A percentile compares a stretch with the other conserved stretches of the same genome.
These are phyloP conservation scores for Leptinotarsa undecemlineata DNA, from an alignment of 1,140 invertebrate genomes.

Conservation along the genomic window DNA sequence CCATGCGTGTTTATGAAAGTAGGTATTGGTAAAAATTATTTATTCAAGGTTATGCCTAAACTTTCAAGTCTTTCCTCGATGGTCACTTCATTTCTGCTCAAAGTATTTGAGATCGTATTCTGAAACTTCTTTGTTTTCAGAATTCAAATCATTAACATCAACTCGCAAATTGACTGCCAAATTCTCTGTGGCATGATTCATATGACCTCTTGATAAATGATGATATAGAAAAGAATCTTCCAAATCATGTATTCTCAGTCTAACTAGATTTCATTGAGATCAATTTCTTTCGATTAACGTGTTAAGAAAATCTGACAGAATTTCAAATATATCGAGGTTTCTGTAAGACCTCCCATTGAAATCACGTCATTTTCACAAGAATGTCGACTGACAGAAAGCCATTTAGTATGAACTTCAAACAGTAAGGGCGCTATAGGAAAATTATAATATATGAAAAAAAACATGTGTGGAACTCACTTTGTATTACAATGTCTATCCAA, in stretches of 20 bases:
- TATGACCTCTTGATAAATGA: not conserved
- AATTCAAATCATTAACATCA: not conserved
- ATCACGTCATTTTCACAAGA: slow-evolving; percentile 28
- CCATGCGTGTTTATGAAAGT: not conserved
- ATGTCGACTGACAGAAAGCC: slow-evolving; percentile 15
- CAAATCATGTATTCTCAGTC: no score
- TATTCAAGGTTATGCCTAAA: not conserved
- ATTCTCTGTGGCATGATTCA: slow-evolving; percentile 1
- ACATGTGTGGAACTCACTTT: not conserved
- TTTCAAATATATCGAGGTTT: slow-evolving; percentile 1
- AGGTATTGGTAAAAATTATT: not conserved
- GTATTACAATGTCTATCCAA: slow-evolving; percentile 8
- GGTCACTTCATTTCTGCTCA: no score
- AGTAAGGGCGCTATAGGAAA: not conserved
- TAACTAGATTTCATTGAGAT: no score
- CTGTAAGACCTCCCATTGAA: slow-evolving; percentile 31
- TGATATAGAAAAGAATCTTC: no score
- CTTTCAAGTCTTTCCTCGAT: not conserved
- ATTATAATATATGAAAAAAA: not conserved
- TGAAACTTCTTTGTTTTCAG: not conserved
- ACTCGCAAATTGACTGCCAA: slow-evolving; percentile 4
- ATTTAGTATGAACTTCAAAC: not conserved
- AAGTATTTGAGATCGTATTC: not conserved
- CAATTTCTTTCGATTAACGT: no score
- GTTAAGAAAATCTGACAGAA: no score